Conservation (phyloP, 2,797 vertebrate genomes). For the Crypturellus tataupa region DNA sequence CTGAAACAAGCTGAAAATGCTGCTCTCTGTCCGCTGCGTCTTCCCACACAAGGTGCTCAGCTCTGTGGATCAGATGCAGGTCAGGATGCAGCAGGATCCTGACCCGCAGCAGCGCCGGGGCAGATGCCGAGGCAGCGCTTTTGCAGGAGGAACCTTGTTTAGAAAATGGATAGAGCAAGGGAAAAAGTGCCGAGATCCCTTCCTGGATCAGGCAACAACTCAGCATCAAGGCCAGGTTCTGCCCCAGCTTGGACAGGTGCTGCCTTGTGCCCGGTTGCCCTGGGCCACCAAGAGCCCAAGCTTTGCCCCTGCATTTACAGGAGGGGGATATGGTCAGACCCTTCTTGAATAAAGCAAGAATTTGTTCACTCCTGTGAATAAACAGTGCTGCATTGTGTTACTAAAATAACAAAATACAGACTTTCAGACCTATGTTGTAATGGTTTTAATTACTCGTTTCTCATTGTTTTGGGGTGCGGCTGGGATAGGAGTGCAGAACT, state of each 20-base stretch:
- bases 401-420: background rate
- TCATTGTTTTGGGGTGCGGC: background rate
- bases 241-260: fast-evolving
- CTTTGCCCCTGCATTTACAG: fast-evolving
- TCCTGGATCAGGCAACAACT: too few species aligned
- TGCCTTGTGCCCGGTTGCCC: fast-evolving
- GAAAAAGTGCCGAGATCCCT: background rate
- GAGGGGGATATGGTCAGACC: fast-evolving
- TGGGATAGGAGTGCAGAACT: background rate
- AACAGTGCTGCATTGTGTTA: fast-evolving
- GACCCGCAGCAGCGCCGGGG: too few species aligned
- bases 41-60: too few species aligned
- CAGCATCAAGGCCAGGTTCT: fast-evolving
- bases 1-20: too few species aligned
- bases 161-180: too few species aligned
- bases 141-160: too few species aligned
- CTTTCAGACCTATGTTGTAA: fast-evolving
- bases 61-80: too few species aligned
- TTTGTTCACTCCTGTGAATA: background rate
- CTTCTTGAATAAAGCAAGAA: fast-evolving
- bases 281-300: fast-evolving
- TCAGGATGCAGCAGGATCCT: too few species aligned
- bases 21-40: background rate
- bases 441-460: background rate
- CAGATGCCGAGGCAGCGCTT: too few species aligned